Evolutionary conservation across 2,113 vertebrate species (phyloP).

Genomic region (Lota lota): DNA sequence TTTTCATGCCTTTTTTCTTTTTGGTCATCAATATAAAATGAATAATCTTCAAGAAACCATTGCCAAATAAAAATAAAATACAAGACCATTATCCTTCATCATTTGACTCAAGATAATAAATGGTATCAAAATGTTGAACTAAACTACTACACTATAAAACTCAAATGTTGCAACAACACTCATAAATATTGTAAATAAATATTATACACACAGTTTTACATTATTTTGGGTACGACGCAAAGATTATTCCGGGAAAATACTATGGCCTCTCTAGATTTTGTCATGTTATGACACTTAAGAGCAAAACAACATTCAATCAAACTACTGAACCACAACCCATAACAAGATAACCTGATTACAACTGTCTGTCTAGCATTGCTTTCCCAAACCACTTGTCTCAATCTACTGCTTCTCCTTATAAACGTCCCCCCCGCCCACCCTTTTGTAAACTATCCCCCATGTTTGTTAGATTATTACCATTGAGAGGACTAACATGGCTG

Average conservation of each 20-base stretch:
- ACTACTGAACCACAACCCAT: slow-evolving; percentile 5
- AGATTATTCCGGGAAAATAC: slow-evolving; percentile 24
- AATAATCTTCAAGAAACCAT: neutral
- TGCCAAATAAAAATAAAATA: neutral
- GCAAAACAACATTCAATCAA: slow-evolving; percentile 18
- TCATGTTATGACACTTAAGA: slow-evolving; percentile 37
- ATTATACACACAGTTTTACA: slow-evolving; percentile 10
- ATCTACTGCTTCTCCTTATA: slow-evolving; percentile 26
- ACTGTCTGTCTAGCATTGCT: neutral
- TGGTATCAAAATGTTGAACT: too few relatives aligned
- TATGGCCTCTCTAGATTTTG: slow-evolving; percentile 47
- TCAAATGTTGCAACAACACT: slow-evolving; percentile 3
- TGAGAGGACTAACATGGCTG: too few relatives aligned
- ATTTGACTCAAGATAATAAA: too few relatives aligned
- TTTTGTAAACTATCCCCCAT: too few relatives aligned
- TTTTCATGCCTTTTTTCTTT: slow-evolving; percentile 20
- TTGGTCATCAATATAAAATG: neutral
- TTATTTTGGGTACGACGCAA: slow-evolving; percentile 12
- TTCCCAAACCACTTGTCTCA: slow-evolving; percentile 39
- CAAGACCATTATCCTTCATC: neutral
- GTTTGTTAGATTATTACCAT: too few relatives aligned
- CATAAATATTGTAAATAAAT: slow-evolving; percentile 5
- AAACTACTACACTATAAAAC: neutral
- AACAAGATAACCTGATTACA: neutral
- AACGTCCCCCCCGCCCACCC: neutral